Conservation (phyloP, 2,113 vertebrate species). For the Hypomesus transpacificus region DNA sequence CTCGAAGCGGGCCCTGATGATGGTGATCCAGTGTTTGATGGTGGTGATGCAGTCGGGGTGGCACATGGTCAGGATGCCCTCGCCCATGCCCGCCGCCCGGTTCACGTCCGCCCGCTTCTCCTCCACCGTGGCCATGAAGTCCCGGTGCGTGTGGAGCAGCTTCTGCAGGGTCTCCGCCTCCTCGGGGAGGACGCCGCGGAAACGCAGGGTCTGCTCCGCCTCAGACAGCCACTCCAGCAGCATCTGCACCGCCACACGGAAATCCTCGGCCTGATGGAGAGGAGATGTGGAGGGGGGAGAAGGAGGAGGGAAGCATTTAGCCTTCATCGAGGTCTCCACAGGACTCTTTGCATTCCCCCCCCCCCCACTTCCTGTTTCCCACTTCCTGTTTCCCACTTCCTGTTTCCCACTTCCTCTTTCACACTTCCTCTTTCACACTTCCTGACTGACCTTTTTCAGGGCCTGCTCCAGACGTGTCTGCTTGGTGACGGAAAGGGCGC, state of each 20-base stretch:
- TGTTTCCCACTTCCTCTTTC: too few relatives aligned
- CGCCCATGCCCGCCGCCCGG: slow-evolving; percentile 88
- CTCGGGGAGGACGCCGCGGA: slow-evolving; percentile 92
- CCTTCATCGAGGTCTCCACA: not conserved
- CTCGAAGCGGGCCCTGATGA: slow-evolving; percentile 95
- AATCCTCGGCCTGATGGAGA: slow-evolving; percentile 87
- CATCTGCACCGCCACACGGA: slow-evolving; percentile 84
- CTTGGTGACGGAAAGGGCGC: slow-evolving; percentile 91
- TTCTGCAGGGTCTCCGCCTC: slow-evolving; percentile 87
- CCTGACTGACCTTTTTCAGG: slow-evolving; percentile 84
- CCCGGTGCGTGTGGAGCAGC: slow-evolving; percentile 86
- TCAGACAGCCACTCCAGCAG: slow-evolving; percentile 97
- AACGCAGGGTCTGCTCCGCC: slow-evolving; percentile 94
- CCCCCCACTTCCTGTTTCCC: too few relatives aligned
- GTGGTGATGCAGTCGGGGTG: slow-evolving; percentile 97
- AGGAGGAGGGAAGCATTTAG: not conserved
- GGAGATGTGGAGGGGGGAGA: not conserved
- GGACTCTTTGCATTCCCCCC: not conserved
- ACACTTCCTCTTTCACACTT: not conserved
- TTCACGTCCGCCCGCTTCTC: slow-evolving; percentile 88
- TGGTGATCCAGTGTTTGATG: slow-evolving; percentile 99
- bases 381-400: not conserved
- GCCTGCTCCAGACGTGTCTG: slow-evolving; percentile 92
- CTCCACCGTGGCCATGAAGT: slow-evolving; percentile 97
- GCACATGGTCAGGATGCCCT: slow-evolving; percentile 85